Base-by-base conservation (phyloP, 2,888 invertebrate species). In the Hybos culiciformis region DNA sequence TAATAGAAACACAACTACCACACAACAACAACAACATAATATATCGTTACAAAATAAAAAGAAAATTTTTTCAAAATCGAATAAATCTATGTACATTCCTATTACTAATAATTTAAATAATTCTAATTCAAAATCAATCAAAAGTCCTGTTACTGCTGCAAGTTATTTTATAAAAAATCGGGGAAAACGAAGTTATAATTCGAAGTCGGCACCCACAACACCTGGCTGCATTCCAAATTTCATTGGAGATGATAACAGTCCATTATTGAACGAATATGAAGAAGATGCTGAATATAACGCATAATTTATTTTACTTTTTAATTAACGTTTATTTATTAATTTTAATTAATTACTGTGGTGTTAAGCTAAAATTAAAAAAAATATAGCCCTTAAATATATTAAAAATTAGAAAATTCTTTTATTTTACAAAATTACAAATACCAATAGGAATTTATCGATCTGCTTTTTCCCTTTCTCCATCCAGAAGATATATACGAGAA, bases 121-220 rank as follows among this genome's bases (percentile, higher is more conserved):
- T 37, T 40, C 39, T 19, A 46, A 40, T 40, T 31, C 44, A 20
- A 49, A 46, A 46, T 45, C 45, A 9, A 56, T 62, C 3, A 60
- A 63, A 45, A 65, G 64, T 50, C 65, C 66, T 12, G 60, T 63
- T 1, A 59, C 57, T 46, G 58, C 57, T 2, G 59, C 59, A 32
- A 62, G 55, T 44, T 63, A 63, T 48, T 53, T 59, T 6, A 56
- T 55, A 33, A 59, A 62, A 4, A 58, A 58, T 6, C 63, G 70
- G 3, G 65, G 68, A 7, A 68, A 71, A 39, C 65, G 72, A 46
- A 70, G 79, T 34, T 78, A 78, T 69, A 69, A 83, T 7, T 82
- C 85, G 1, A 68, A 82, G 19, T 85, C 85, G 1, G 86, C 86
- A 0, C 86, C 86, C 1, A 82, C 80, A 3, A 86, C 85, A 0